Base-by-base conservation (phyloP, 2,113 vertebrate species). In the Etheostoma spectabile region DNA sequence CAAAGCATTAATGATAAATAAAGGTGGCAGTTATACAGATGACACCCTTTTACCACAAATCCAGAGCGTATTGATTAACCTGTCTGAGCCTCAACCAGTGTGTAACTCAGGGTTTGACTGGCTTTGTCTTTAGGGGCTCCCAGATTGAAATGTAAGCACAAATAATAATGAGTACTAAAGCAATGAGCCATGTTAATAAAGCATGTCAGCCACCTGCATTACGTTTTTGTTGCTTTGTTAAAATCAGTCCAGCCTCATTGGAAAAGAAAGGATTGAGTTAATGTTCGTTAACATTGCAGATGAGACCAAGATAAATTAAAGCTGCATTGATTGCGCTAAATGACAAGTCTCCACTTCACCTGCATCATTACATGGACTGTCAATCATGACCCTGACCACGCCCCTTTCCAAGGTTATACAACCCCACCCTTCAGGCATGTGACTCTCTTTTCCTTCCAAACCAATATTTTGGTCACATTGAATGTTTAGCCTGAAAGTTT, bases 11-110 rank as follows among this genome's bases (percentile, higher is more conserved):
- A 33, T 6, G 2, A 27, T 79, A 80, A 87, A 78, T 84, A 82
- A 89, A 81, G 60, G 19, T 19, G 46, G 66, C 48, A 65, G 74
- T 82, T 70, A 38, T 84, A 88, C 78, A 77, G 73, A 66, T 67
- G 65, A 77, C 68, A 67, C 21, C 1, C n/a, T 74, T 35, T 53
- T 64, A 65, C 53, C 19, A 5, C 67, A 70, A 71, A 88, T 87
- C 63, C 74, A 19, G 27, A 12, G 12, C 42, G 12, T 73, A 91
- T 91, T 84, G 90, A 94, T 91, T 86, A 72, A 88, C 59, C 75
- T 68, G 86, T 85, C 90, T 49, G 35, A 66, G 46, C 65, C 70
- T 76, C 76, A 56, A 60, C 70, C 71, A 53, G 46, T n/a, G 51
- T 42, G 76, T 86, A 83, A 76, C 66, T 82, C 75, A 45, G 33